Percentiles rank a stretch among this genome's conserved stretches.
Evolutionary conservation across 2,888 invertebrate genomes (phyloP).

Genomic region (Euphydryas editha): DNA sequence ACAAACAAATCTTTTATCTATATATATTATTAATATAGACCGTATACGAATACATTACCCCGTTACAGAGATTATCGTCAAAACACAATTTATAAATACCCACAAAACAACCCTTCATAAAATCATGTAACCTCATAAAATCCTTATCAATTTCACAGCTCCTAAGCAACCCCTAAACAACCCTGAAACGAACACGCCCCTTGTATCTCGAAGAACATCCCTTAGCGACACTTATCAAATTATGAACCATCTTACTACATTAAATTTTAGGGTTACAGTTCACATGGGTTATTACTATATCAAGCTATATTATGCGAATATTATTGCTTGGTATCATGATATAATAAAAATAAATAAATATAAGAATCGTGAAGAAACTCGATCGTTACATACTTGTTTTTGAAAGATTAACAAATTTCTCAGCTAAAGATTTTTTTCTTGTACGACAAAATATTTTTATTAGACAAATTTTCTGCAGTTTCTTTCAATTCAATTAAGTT

Average conservation of each 20-base stretch:
- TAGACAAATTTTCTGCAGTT: too few species aligned
- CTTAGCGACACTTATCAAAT: constrained; percentile 47
- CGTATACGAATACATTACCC: not conserved
- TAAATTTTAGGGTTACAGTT: constrained; percentile 19
- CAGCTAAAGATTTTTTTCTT: too few species aligned
- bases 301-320: not conserved
- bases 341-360: too few species aligned
- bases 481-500: too few species aligned
- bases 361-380: too few species aligned
- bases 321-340: not conserved
- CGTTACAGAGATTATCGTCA: not conserved
- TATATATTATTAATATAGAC: not conserved
- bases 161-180: constrained; percentile 19
- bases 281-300: constrained; percentile 1
- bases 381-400: too few species aligned
- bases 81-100: not conserved
- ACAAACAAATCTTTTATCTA: too few species aligned
- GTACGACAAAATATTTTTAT: too few species aligned
- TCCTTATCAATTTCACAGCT: constrained; percentile 9
- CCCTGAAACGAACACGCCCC: constrained; percentile 12
- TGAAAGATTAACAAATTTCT: too few species aligned
- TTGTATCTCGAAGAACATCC: constrained; percentile 38
- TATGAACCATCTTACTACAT: constrained; percentile 45
- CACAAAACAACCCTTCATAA: constrained; percentile 6
- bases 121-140: constrained; percentile 11